Conservation (phyloP, 2,113 vertebrate genomes). For the Plecotus auritus region DNA sequence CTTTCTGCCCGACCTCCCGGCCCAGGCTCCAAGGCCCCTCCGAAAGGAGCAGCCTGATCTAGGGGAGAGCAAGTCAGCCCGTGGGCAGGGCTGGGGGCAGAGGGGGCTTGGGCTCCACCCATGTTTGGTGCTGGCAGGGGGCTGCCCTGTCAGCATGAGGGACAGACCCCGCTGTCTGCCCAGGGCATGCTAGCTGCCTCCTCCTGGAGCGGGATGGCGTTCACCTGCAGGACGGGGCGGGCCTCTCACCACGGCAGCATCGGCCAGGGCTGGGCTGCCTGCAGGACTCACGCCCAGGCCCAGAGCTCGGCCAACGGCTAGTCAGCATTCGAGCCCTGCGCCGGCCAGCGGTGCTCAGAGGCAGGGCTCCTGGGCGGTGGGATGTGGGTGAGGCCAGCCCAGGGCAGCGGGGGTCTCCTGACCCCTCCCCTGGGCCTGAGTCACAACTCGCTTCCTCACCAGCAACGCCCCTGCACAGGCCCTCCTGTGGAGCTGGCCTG, state of each 20-base stretch:
- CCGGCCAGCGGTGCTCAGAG: not conserved
- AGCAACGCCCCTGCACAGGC: rapidly evolving
- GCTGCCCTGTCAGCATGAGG: not conserved
- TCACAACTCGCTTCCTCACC: rapidly evolving
- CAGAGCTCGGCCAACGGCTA: rapidly evolving
- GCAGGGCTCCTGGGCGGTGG: not conserved
- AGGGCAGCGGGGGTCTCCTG: rapidly evolving
- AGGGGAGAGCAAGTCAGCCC: not conserved
- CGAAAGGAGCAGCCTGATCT: rapidly evolving
- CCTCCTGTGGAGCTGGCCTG: rapidly evolving
- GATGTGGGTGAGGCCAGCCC: rapidly evolving
- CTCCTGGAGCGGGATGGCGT: not conserved
- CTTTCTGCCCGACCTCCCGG: not conserved
- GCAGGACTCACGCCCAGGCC: no score
- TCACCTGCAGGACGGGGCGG: not conserved
- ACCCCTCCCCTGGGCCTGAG: not conserved
- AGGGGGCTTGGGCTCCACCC: not conserved
- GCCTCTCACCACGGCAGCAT: rapidly evolving
- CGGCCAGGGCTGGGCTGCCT: rapidly evolving
- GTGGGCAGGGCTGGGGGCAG: not conserved
- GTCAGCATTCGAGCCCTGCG: rapidly evolving
- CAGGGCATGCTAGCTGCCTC: not conserved
- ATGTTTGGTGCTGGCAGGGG: not conserved
- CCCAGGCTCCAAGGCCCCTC: not conserved
- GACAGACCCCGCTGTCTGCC: not conserved